Evolutionary conservation across 1,140 invertebrate genomes (phyloP).

Genomic region (Colletes gigas): DNA sequence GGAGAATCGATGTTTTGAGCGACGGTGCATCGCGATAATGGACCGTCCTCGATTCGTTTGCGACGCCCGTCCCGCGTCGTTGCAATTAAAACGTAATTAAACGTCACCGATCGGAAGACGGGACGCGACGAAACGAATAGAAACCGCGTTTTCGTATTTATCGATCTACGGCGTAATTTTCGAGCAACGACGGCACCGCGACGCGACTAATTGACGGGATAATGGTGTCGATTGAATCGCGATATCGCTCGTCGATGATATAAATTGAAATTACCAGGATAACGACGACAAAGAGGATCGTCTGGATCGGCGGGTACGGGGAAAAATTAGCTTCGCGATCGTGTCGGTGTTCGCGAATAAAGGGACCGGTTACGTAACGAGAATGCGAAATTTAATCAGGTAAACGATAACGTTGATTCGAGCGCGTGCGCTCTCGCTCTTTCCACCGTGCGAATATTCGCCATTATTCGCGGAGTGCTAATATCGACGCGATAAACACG

Average conservation of each 20-base stretch:
- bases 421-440: neutral
- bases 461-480: conserved; percentile 39
- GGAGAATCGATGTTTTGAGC: too few species aligned
- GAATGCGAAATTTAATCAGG: conserved; percentile 40
- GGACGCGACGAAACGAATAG: neutral
- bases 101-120: too few species aligned
- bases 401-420: conserved; percentile 51
- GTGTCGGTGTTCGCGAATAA: neutral
- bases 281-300: neutral
- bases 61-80: too few species aligned
- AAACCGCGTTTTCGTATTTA: neutral
- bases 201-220: neutral
- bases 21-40: too few species aligned
- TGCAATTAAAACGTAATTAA: too few species aligned
- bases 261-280: neutral
- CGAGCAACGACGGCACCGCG: neutral
- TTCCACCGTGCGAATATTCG: conserved; percentile 33
- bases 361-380: conserved; percentile 11
- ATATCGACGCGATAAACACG: conserved; percentile 48
- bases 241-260: neutral
- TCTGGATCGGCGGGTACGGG: neutral
- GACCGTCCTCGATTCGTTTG: too few species aligned
- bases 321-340: conserved; percentile 8
- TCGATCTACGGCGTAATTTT: too few species aligned
- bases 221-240: conserved; percentile 10